Conservation (phyloP, 2,888 invertebrate genomes). For the Biston stratarius region DNA sequence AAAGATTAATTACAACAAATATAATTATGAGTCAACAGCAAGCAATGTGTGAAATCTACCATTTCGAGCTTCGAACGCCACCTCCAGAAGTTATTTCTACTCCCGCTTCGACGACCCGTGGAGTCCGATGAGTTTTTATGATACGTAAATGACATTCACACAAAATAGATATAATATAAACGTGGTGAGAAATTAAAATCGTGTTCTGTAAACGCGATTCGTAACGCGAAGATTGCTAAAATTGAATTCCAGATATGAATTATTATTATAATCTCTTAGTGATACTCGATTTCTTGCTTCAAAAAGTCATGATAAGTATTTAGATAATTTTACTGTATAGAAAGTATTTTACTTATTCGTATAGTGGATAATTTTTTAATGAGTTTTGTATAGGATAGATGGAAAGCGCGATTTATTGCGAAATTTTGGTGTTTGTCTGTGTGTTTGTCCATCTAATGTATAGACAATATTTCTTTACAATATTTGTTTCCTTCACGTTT, state of each 20-base stretch:
- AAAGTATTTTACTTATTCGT: too few relatives aligned
- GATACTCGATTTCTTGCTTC: slow-evolving; percentile 6
- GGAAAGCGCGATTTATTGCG: too few relatives aligned
- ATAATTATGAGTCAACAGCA: background rate
- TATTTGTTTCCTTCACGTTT: too few relatives aligned
- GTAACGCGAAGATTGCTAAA: slow-evolving; percentile 50
- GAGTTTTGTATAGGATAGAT: too few relatives aligned
- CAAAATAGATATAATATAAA: slow-evolving; percentile 62
- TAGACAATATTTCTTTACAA: too few relatives aligned
- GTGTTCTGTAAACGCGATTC: slow-evolving; percentile 56
- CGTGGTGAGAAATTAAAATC: slow-evolving; percentile 68
- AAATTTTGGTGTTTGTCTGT: too few relatives aligned
- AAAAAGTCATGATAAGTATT: background rate
- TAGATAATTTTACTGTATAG: too few relatives aligned
- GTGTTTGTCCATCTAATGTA: too few relatives aligned
- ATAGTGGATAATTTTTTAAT: too few relatives aligned
- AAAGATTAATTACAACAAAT: too few relatives aligned
- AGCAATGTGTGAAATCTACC: slow-evolving; percentile 32
- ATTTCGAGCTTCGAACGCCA: slow-evolving; percentile 14
- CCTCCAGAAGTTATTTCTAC: slow-evolving; percentile 45
- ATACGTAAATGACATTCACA: slow-evolving; percentile 68
- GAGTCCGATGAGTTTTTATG: slow-evolving; percentile 64
- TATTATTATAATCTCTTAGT: slow-evolving; percentile 23
- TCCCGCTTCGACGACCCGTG: slow-evolving; percentile 56
- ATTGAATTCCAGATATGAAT: slow-evolving; percentile 26